These are phyloP conservation scores for Pandemis heparana DNA, from an alignment of 2,888 invertebrate genomes.

Conservation along the genomic window DNA sequence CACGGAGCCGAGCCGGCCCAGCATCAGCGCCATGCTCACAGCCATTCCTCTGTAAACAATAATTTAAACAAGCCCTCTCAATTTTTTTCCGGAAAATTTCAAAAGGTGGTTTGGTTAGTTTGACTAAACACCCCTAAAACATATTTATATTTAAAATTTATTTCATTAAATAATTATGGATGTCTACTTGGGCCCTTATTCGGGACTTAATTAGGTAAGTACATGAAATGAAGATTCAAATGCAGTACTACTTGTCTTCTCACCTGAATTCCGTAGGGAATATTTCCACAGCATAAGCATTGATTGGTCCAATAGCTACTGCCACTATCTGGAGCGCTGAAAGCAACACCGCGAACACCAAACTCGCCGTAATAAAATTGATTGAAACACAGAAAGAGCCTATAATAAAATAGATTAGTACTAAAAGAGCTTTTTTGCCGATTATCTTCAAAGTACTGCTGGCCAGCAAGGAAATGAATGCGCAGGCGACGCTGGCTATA, in stretches of 20 bases:
- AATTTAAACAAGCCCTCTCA: constrained; percentile 42
- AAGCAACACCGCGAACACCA: constrained; percentile 70
- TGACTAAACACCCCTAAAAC: too few relatives aligned
- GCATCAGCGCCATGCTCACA: constrained; percentile 86
- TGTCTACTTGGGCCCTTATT: too few relatives aligned
- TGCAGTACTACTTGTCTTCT: constrained; percentile 20
- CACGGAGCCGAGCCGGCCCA: constrained; percentile 87
- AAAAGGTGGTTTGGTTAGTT: too few relatives aligned
- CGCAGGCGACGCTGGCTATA: constrained; percentile 65
- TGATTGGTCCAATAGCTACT: constrained; percentile 74
- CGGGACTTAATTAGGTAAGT: too few relatives aligned
- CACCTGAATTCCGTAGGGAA: constrained; percentile 81
- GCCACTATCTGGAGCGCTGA: constrained; percentile 70
- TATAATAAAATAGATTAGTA: constrained; percentile 62
- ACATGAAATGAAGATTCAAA: neutral
- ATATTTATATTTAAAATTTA: too few relatives aligned
- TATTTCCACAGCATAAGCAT: constrained; percentile 76
- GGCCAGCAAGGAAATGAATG: constrained; percentile 63
- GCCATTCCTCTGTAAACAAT: constrained; percentile 84
- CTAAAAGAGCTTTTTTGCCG: constrained; percentile 72
- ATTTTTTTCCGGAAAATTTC: too few relatives aligned
- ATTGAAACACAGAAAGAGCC: constrained; percentile 68
- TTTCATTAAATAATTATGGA: too few relatives aligned
- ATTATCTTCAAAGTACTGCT: constrained; percentile 70
- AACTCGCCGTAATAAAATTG: constrained; percentile 70